phyloP scores from a whole-genome alignment of 2,888 invertebrate genomes.

The Sarcophaga caerulescens region DNA sequence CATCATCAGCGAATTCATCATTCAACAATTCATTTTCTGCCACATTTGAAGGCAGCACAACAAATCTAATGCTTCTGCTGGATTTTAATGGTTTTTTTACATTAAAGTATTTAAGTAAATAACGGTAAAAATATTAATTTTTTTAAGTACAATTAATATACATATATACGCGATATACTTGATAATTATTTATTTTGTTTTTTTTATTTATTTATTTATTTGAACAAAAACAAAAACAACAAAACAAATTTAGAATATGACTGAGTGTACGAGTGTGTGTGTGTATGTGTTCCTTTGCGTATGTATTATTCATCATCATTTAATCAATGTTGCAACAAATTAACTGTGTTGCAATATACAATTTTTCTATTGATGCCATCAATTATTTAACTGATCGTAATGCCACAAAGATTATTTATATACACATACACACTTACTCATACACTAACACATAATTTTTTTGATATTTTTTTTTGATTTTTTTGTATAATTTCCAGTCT shows the following conservation, averaged over 20 bases:
- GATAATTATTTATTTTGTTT: background rate
- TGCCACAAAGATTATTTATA: constrained; percentile 63
- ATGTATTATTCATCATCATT: constrained; percentile 39
- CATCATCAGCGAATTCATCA: constrained; percentile 27
- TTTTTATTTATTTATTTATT: constrained; percentile 19
- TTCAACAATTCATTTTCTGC: background rate
- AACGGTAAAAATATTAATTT: constrained; percentile 9
- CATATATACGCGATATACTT: too few species aligned
- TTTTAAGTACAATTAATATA: too few species aligned
- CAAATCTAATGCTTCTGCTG: too few species aligned
- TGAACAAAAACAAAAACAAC: constrained; percentile 17
- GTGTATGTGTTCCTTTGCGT: background rate
- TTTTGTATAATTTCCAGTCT: constrained; percentile 31
- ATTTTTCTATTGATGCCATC: constrained; percentile 45
- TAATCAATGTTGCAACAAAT: constrained; percentile 25
- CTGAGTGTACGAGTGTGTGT: background rate
- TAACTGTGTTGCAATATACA: constrained; percentile 27
- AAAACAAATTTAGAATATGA: constrained; percentile 46
- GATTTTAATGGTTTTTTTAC: too few species aligned
- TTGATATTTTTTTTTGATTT: background rate
- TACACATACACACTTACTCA: background rate
- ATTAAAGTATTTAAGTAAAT: background rate
- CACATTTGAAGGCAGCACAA: too few species aligned
- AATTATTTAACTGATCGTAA: constrained; percentile 63
- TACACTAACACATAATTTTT: background rate